Percentiles rank a stretch among this genome's conserved stretches.
Conservation (phyloP, 2,888 invertebrate species). For the Eurois occulta region DNA sequence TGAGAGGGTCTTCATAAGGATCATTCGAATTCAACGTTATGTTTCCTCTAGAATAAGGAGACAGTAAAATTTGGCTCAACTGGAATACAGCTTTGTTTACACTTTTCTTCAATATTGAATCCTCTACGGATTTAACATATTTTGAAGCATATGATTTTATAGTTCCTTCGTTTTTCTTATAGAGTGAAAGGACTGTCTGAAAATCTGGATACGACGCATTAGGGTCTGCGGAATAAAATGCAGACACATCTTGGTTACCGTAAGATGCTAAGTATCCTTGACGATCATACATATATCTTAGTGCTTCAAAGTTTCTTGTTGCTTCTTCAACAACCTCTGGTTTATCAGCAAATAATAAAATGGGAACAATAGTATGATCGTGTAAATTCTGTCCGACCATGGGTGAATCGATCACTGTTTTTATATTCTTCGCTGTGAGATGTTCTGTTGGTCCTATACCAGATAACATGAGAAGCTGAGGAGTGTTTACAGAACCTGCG, state of each 20-base stretch:
- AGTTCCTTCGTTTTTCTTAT: slow-evolving; percentile 9
- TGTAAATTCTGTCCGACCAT: slow-evolving; percentile 62
- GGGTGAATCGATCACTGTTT: slow-evolving; percentile 44
- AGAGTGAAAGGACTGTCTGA: slow-evolving; percentile 5
- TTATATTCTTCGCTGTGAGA: slow-evolving; percentile 38
- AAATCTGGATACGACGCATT: slow-evolving; percentile 39
- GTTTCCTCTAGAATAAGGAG: slow-evolving; percentile 55
- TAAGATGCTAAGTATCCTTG: slow-evolving; percentile 43
- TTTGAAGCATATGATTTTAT: slow-evolving; percentile 33
- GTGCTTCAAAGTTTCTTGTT: slow-evolving; percentile 24
- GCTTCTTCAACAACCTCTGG: slow-evolving; percentile 4
- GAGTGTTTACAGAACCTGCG: slow-evolving; percentile 54
- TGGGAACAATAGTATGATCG: slow-evolving; percentile 44
- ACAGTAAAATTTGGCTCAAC: slow-evolving; percentile 12
- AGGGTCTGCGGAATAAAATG: slow-evolving; percentile 37
- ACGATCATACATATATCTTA: slow-evolving; percentile 52
- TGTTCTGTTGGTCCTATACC: slow-evolving; percentile 60
- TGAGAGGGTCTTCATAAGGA: slow-evolving; percentile 75
- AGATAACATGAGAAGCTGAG: slow-evolving; percentile 62
- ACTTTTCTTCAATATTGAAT: slow-evolving; percentile 52
- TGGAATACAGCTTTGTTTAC: slow-evolving; percentile 40
- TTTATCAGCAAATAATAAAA: slow-evolving; percentile 39
- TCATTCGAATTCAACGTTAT: slow-evolving; percentile 55
- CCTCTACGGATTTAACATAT: slow-evolving; percentile 43
- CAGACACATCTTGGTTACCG: background rate